Evolutionary conservation across 2,113 vertebrate species (phyloP).

Genomic region (Chloroceryle aenea): DNA sequence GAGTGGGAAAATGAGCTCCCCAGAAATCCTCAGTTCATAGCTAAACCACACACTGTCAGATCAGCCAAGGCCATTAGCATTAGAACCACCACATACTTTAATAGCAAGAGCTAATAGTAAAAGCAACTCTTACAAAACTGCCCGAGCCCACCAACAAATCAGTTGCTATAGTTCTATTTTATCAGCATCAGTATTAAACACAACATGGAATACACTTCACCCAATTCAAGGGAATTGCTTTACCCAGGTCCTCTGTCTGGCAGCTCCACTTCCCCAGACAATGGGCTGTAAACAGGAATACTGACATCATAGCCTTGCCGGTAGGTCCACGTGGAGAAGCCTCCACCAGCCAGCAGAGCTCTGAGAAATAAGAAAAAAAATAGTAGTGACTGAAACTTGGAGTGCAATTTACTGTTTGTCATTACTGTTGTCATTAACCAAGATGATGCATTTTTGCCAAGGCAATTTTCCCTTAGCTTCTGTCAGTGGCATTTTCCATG

Average conservation of each 20-base stretch:
- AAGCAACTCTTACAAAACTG: neutral
- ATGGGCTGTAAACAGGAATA: constrained; percentile 93
- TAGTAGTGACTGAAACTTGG: neutral
- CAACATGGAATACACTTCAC: neutral
- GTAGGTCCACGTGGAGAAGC: constrained; percentile 98
- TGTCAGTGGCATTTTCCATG: neutral
- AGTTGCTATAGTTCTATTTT: neutral
- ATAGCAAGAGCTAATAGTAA: neutral
- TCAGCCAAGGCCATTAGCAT: neutral
- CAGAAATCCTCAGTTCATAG: neutral
- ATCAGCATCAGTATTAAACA: neutral
- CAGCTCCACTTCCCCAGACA: constrained; percentile 89
- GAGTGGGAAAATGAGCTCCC: neutral
- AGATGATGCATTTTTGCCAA: neutral
- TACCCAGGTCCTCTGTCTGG: constrained; percentile 90
- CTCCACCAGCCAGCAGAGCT: constrained; percentile 93
- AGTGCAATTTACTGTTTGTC: rapidly evolving
- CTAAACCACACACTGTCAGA: neutral
- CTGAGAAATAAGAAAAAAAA: constrained; percentile 77
- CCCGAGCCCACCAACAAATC: neutral
- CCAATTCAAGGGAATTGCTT: constrained; percentile 11
- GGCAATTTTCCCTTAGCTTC: neutral
- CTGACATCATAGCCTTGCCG: constrained; percentile 98
- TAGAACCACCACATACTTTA: neutral
- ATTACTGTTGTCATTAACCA: too few relatives aligned